Base-by-base conservation (phyloP, 2,888 invertebrate genomes). In the Blastobasis lacticolella region DNA sequence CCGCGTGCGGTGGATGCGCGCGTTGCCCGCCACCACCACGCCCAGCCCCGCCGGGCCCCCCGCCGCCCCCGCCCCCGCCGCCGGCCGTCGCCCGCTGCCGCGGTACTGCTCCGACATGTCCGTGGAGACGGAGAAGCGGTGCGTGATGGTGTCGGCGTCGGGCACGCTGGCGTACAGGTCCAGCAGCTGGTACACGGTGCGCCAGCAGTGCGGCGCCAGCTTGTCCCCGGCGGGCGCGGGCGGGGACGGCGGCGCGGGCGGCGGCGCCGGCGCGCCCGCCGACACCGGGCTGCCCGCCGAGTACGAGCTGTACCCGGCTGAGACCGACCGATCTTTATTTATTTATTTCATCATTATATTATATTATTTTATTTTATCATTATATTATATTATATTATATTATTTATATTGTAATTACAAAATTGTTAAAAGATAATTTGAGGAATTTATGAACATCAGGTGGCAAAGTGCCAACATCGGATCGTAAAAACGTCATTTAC, bases 121-220 rank as follows among this genome's bases (percentile, higher is more conserved):
- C 4, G 91, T 90, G 5, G 91, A 92, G 59, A 94, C 90, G 0
- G 94, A 94, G 71, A 94, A 92, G 63, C 93, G 89, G 75, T 95
- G 94, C 38, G 93, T 92, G 46, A 97, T 94, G 0, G 97, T 97
- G 81, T 97, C 97, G 0, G 97, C 95, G 72, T 97, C 97, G 0
- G 98, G 97, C 92, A 96, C 95, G 48, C 95, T 96, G 5, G 97
- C 97, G 74, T 98, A 98, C 49, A 98, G 81, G 70, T 98, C 97
- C 51, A 98, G 85, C 56, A 98, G 90, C 75, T 96, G 94, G 76
- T 97, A 97, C 61, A 98, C 94, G 0, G 97, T 98, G 71, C 95
- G 94, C 98, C 98, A 98, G 73, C 98, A 98, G 63, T 94, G 92
- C 8, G 96, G 96, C 4, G 92, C 92, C 58, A 89, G 71, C 65